Base-by-base conservation (phyloP, 2,888 invertebrate species). In the Parnassius apollo region DNA sequence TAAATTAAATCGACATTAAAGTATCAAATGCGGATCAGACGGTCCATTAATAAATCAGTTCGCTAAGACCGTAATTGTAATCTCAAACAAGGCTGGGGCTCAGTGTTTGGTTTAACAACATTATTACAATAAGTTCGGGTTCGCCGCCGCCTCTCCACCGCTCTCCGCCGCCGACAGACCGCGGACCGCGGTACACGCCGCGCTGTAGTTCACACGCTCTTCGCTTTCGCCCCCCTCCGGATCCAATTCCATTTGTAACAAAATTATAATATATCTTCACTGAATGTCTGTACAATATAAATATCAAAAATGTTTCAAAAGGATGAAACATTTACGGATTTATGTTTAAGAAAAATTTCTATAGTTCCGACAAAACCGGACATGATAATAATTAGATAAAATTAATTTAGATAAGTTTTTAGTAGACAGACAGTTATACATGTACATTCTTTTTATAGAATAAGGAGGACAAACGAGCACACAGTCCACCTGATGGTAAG, bases 31-130 rank as follows among this genome's bases (percentile, higher is more conserved):
- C 86, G 89, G 89, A 90, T 91, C 89, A 90, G 86, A 83, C 89
- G 86, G 84, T 85, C 90, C 90, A 91, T 91, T 91, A 91, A 91
- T 91, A 91, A 91, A 91, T 91, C 91, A 91, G 89, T 90, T 88
- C 86, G 90, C 91, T 90, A 90, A 91, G 91, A 86, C 91, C 90
- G 91, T 91, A 91, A 91, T 91, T 91, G 91, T 90, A 90, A 91
- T 90, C 90, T 90, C 91, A 91, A 91, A 90, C 90, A 91, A 85
- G 86, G 85, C 80, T 78, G 81, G 86, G 88, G 75, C 83, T 76
- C 81, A 76, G 81, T 91, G 91, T 91, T 91, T 91, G 86, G 83
- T 89, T 85, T 89, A 86, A 90, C 87, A 91, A 91, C 91, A 91
- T 91, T 91, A 89, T 91, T 91, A 91, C 88, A 91, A 91, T 90